Base-by-base conservation (phyloP, 2,797 vertebrate species). In the Tiaroga cobitis region DNA sequence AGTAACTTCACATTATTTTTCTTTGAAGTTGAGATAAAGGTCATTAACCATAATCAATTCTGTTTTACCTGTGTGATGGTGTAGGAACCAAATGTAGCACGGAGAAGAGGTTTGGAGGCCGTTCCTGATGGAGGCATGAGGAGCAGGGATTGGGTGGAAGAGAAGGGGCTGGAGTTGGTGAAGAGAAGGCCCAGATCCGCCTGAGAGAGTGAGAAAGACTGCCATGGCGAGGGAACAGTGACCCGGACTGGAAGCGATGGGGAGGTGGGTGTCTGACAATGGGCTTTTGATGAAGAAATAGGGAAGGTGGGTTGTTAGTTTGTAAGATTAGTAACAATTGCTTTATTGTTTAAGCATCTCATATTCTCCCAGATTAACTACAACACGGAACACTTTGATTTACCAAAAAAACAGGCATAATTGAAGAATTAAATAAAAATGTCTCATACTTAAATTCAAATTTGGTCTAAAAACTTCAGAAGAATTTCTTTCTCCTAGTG, bases 101-200 rank as follows among this genome's bases (percentile, higher is more conserved):
- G 91, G 24, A 95, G 86, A 75, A 89, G 83, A 0, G 91, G 90
- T 74, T 86, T 90, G 49, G 92, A 84, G 5, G 68, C 74, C 15
- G 46, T 77, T 67, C 89, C 84, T 0, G 87, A 74, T 0, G 91
- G 90, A 24, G 92, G 90, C 85, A 93, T 32, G 87, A 95, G 80
- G 19, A 95, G 91, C 16, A 95, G 79, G 73, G 91, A 93, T 87
- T 94, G 93, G n/a, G 92, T 92, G 84, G 87, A 92, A 72, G 93
- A 90, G 84, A 94, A 94, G 21, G 94, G 94, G 88, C 93, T 95
- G 73, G 92, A 95, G 92, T 95, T 95, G 90, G 94, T 94, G 85
- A 95, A 95, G 26, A 95, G 89, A 69, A 90, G 90, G 26, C 91
- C 92, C 29, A 94, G 86, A 76, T 94, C 93, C 0, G 78, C 90